phyloP scores from a whole-genome alignment of 2,888 invertebrate species.

The Scaptomyza parva region DNA sequence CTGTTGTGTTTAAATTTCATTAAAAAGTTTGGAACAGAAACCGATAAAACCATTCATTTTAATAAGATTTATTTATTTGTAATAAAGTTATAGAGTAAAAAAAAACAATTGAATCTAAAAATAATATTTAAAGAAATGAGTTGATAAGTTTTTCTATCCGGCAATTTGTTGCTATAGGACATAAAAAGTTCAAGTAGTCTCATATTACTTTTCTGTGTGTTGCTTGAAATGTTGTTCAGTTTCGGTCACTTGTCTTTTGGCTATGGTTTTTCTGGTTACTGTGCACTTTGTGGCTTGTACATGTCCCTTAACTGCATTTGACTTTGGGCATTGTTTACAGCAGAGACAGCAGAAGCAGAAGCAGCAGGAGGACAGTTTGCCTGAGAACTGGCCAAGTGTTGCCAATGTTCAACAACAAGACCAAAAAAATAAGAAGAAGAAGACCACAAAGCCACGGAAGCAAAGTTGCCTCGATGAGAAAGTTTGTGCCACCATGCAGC shows the following conservation, averaged over 20 bases:
- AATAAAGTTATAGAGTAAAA: no score
- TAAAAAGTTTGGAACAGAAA: neutral
- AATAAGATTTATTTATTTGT: no score
- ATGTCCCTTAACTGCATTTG: conserved; percentile 58
- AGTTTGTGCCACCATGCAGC: conserved; percentile 13
- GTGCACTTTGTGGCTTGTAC: conserved; percentile 43
- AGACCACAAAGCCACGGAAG: conserved; percentile 22
- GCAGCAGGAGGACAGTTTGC: no score
- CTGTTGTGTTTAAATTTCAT: neutral
- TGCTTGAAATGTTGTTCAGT: conserved; percentile 30
- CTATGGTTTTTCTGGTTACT: conserved; percentile 29
- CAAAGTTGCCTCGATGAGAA: conserved; percentile 10
- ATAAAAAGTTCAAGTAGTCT: conserved; percentile 8
- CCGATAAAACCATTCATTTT: no score
- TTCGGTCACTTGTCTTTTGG: conserved; percentile 38
- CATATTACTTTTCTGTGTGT: conserved; percentile 3
- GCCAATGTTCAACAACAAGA: conserved; percentile 8
- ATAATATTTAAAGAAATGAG: no score
- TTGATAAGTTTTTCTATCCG: no score
- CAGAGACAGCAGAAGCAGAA: no score
- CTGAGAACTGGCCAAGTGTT: conserved; percentile 27
- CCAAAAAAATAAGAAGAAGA: no score
- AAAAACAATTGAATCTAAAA: no score
- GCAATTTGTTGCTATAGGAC: conserved; percentile 4
- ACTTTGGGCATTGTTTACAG: conserved; percentile 48